These are phyloP conservation scores for Darevskia mixta DNA, from an alignment of 2,797 vertebrate species.

Conservation along the genomic window DNA sequence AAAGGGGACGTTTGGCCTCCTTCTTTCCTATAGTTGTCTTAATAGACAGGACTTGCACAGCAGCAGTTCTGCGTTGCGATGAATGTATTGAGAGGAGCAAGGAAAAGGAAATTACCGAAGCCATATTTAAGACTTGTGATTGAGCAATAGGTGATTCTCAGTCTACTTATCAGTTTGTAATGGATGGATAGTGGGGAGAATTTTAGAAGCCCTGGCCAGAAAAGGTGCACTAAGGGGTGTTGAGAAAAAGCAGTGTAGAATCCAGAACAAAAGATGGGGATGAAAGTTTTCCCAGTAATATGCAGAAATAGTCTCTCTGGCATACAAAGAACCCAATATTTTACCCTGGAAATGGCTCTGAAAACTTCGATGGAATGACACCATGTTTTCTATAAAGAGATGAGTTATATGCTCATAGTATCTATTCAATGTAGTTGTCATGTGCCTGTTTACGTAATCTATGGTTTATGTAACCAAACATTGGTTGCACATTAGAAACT, in stretches of 20 bases:
- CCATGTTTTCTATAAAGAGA: slow-evolving; percentile 23
- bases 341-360: slow-evolving; percentile 31
- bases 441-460: slow-evolving; percentile 6
- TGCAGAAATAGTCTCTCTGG: neutral
- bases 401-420: neutral
- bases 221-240: neutral
- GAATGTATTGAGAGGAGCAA: neutral
- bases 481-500: slow-evolving; percentile 10
- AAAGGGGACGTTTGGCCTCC: neutral
- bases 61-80: neutral
- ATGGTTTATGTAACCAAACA: neutral
- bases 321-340: neutral
- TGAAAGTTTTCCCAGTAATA: slow-evolving; percentile 4
- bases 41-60: neutral
- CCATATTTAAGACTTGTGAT: neutral
- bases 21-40: neutral
- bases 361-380: slow-evolving; percentile 60
- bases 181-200: neutral
- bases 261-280: slow-evolving; percentile 28
- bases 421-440: neutral
- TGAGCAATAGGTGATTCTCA: neutral
- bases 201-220: slow-evolving; percentile 13
- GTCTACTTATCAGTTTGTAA: neutral
- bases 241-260: slow-evolving; percentile 53
- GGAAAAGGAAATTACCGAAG: neutral